Evolutionary conservation across 2,113 vertebrate genomes (phyloP), one percentile per base, ranked within the genome.

Genomic region (Chloroceryle aenea): DNA sequence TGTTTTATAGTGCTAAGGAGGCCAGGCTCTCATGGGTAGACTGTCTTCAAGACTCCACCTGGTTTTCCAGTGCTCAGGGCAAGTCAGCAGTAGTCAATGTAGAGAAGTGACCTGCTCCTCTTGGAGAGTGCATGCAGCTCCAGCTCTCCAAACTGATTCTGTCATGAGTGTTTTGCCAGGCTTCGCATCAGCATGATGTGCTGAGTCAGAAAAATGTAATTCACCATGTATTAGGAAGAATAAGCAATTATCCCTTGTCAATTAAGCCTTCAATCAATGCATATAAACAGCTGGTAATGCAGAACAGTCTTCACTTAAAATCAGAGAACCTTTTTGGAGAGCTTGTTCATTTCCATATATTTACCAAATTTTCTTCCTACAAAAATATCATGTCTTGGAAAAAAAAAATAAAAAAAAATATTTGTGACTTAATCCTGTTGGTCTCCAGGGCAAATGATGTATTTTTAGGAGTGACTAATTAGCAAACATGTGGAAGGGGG

Each of bases 381-480:
- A 94, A 94, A 96, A 95, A 91, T 88, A 92, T 42, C 79, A 23
- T n/a, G 13, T 92, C 6, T 0, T 50, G 45, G 45, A 50, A 87
- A 78, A 59, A 73, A 32, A 56, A 15, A 53, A 7, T 25, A 48
- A 48, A 48, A 45, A 22, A 47, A 48, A 7, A 30, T 40, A 34
- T 30, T 42, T 80, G 25, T 90, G 72, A 78, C 63, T 95, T 92
- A 95, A 96, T 92, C 81, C 47, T 85, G 63, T 92, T 83, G 74
- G 67, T 93, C 78, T 94, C 87, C 42, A 71, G 93, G 87, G 85
- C 50, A 87, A 68, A 50, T 0, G 12, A 76, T 74, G 63, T 93
- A 95, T 97, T 97, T 97, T 97, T 97, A 96, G 88, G 90, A 90
- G 47, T 62, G 74, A 66, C 68, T 95, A 88, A 91, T 91, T 91